These are phyloP conservation scores for Venustaconcha ellipsiformis DNA, from an alignment of 1,140 invertebrate species.

Conservation along the genomic window DNA sequence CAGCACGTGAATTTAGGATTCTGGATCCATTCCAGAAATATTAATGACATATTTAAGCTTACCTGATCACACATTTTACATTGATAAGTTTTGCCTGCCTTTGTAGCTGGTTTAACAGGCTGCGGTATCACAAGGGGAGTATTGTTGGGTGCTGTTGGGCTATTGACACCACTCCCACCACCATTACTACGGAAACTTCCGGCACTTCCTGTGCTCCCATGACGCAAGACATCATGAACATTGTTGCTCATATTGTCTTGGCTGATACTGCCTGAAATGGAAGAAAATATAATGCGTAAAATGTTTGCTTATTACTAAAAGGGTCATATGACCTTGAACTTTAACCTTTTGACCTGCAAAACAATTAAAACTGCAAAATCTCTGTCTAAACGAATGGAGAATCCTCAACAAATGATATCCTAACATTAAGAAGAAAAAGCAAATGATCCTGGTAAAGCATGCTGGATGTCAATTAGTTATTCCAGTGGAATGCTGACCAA, in stretches of 20 bases:
- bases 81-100: slow-evolving; percentile 77
- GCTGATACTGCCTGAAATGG: slow-evolving; percentile 25
- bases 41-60: slow-evolving; percentile 67
- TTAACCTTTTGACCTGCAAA: too few relatives aligned
- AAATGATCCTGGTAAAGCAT: too few relatives aligned
- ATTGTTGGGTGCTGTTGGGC: slow-evolving; percentile 46
- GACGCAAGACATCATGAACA: slow-evolving; percentile 32
- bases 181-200: slow-evolving; percentile 41
- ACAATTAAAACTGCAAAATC: too few relatives aligned
- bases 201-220: slow-evolving; percentile 44
- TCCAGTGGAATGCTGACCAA: too few relatives aligned
- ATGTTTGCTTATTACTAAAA: too few relatives aligned
- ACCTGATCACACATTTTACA: slow-evolving; percentile 99
- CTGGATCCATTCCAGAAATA: slow-evolving; percentile 4
- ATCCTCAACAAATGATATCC: too few relatives aligned
- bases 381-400: too few relatives aligned
- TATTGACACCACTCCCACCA: slow-evolving; percentile 34
- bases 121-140: slow-evolving; percentile 86
- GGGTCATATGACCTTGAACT: too few relatives aligned
- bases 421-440: too few relatives aligned
- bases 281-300: background rate
- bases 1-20: too few relatives aligned
- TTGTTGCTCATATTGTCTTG: slow-evolving; percentile 34
- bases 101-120: slow-evolving; percentile 81
- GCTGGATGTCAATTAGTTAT: too few relatives aligned